These are phyloP conservation scores for Phallusia fumigata DNA, from an alignment of 23 tunicate genomes.

Conservation along the genomic window DNA sequence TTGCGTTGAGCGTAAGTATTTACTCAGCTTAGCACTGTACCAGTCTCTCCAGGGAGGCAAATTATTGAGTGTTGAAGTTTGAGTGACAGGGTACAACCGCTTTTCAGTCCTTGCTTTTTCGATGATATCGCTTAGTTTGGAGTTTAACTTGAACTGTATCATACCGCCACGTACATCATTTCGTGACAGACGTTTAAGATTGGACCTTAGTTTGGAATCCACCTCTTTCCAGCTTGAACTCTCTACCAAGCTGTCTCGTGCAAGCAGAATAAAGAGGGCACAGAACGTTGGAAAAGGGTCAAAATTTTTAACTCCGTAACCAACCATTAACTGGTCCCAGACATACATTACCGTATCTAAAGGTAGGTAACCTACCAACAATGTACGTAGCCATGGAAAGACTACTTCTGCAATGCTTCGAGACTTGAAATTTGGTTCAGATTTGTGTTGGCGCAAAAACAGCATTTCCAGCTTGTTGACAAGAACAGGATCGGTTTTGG, in stretches of 20 bases:
- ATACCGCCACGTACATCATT: constrained; percentile 14
- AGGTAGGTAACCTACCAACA: constrained; percentile 73
- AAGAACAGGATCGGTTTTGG: constrained; percentile 24
- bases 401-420: not conserved
- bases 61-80: constrained; percentile 22
- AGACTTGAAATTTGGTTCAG: not conserved
- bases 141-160: constrained; percentile 7
- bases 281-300: constrained; percentile 59
- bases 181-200: not conserved
- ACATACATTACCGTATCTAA: constrained; percentile 57
- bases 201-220: constrained; percentile 15
- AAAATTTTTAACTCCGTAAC: constrained; percentile 32
- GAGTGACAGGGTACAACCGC: constrained; percentile 22
- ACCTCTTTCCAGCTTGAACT: constrained; percentile 39
- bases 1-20: constrained; percentile 27
- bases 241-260: constrained; percentile 2
- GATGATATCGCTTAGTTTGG: not conserved
- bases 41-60: constrained; percentile 82
- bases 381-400: constrained; percentile 46
- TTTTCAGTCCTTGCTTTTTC: not conserved
- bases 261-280: constrained; percentile 32
- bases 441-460: not conserved
- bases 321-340: constrained; percentile 60
- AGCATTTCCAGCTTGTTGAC: constrained; percentile 13
- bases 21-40: constrained; percentile 69